These are phyloP conservation scores for Napeogenes inachia DNA, from an alignment of 2,888 invertebrate genomes.

Conservation along the genomic window DNA sequence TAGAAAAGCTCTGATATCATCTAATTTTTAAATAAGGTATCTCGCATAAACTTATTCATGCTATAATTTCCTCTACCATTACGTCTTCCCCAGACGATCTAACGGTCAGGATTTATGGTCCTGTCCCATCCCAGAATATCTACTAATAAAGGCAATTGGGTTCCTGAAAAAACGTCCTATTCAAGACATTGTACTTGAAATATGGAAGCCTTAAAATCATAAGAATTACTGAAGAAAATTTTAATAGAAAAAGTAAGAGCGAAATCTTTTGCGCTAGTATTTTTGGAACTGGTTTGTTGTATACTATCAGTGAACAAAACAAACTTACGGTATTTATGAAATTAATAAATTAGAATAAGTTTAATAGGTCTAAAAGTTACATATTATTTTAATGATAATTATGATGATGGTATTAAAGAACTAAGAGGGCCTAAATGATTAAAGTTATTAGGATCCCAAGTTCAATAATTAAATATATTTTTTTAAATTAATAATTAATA, in stretches of 20 bases:
- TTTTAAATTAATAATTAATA: no score
- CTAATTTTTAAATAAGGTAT: background rate
- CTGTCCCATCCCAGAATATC: slow-evolving; percentile 38
- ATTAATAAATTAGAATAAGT: no score
- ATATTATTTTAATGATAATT: no score
- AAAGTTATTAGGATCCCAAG: no score
- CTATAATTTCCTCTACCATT: slow-evolving; percentile 50
- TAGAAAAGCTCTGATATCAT: background rate
- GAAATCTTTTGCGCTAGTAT: background rate
- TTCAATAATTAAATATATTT: no score
- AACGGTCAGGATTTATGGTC: slow-evolving; percentile 49
- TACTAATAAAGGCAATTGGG: slow-evolving; percentile 31
- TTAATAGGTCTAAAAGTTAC: no score
- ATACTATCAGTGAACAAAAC: no score
- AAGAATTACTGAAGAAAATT: background rate
- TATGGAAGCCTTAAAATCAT: slow-evolving; percentile 3
- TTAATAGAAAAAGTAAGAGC: background rate
- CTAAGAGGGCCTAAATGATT: no score
- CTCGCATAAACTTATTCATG: slow-evolving; percentile 35
- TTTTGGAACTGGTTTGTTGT: background rate
- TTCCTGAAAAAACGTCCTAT: slow-evolving; percentile 17
- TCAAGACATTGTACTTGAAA: slow-evolving; percentile 5
- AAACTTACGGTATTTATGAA: no score
- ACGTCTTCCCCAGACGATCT: slow-evolving; percentile 45
- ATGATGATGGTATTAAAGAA: no score